phyloP scores from a whole-genome alignment of 1,140 invertebrate species.

The Caenorhabditis brenneri region DNA sequence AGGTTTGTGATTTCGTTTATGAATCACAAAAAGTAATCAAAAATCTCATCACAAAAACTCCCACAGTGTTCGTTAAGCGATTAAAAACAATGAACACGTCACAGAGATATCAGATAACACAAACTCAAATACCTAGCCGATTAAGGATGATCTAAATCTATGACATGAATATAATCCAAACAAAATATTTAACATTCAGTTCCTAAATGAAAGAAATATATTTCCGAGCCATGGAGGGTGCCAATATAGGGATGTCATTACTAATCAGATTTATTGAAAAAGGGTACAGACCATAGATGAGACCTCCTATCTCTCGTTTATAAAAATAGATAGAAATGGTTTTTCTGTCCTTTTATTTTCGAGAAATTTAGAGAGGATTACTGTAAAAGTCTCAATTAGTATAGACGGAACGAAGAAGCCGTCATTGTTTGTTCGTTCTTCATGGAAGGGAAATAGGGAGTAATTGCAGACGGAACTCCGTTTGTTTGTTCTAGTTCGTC shows the following conservation, averaged over 20 bases:
- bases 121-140: no score
- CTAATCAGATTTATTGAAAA: neutral
- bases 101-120: no score
- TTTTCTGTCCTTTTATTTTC: neutral
- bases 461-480: slow-evolving; percentile 26
- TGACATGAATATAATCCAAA: no score
- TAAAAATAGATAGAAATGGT: neutral
- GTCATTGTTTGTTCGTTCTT: neutral
- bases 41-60: neutral
- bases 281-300: slow-evolving; percentile 12
- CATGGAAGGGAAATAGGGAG: neutral
- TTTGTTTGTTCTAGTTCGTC: slow-evolving; percentile 26
- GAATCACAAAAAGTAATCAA: neutral
- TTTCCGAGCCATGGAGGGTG: no score
- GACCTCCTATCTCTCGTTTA: neutral
- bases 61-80: neutral
- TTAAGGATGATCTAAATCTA: no score
- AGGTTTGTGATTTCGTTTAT: neutral
- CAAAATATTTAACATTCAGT: no score
- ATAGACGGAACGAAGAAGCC: neutral
- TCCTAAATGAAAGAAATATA: no score
- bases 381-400: slow-evolving; percentile 15
- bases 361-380: neutral
- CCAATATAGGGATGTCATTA: no score
- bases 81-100: neutral